phyloP scores from a whole-genome alignment of 2,888 invertebrate genomes.

The Matsumyia berberina region DNA sequence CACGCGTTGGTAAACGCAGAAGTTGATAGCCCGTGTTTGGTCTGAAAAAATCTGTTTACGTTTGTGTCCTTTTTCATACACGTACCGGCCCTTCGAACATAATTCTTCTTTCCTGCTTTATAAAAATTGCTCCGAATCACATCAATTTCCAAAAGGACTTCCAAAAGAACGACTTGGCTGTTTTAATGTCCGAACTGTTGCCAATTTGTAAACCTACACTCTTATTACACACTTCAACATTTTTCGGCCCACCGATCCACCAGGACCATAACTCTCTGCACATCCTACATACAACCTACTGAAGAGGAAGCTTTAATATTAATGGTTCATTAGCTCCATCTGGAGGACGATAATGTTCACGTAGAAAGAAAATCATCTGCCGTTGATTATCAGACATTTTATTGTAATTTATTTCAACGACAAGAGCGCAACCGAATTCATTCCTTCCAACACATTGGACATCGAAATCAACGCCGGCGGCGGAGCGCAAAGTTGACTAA shows the following conservation, averaged over 20 bases:
- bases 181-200: no score
- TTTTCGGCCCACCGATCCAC: background rate
- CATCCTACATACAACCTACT: background rate
- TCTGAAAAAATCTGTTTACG: no score
- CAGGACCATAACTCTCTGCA: background rate
- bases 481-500: constrained; percentile 16
- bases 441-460: constrained; percentile 23
- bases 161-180: no score
- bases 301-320: constrained; percentile 11
- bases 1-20: no score
- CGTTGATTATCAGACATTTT: constrained; percentile 27
- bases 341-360: background rate
- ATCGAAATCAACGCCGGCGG: background rate
- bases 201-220: no score
- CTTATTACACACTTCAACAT: background rate
- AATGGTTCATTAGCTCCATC: constrained; percentile 23
- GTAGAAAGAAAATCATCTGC: constrained; percentile 8
- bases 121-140: no score
- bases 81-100: no score
- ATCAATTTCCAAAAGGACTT: no score
- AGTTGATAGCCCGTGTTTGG: no score
- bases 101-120: no score
- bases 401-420: constrained; percentile 21
- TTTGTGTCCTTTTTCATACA: no score
- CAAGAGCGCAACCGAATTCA: constrained; percentile 17